Conservation (phyloP, 1,140 invertebrate species). For the Antheraea mylitta region DNA sequence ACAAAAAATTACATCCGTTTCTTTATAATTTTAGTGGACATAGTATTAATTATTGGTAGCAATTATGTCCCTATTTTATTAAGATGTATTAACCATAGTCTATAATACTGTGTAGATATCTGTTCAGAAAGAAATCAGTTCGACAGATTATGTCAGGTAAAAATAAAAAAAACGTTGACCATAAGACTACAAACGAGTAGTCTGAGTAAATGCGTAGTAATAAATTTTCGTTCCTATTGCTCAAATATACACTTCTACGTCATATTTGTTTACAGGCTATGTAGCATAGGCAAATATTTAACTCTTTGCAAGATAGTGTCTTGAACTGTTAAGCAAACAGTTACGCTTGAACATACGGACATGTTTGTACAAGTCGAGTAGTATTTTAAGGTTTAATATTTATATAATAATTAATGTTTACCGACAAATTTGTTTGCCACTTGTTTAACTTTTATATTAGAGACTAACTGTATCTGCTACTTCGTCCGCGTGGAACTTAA, state of each 20-base stretch:
- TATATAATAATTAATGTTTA: background rate
- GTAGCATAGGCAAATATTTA: background rate
- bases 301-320: background rate
- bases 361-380: background rate
- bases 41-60: no score
- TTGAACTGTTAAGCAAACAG: background rate
- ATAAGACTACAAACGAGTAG: background rate
- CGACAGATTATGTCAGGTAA: no score
- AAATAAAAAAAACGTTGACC: background rate
- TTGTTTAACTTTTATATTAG: no score
- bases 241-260: background rate
- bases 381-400: background rate
- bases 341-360: background rate
- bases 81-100: no score
- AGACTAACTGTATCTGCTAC: no score
- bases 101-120: no score
- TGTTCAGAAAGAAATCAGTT: no score
- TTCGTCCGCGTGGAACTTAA: no score
- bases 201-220: background rate
- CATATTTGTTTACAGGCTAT: background rate
- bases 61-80: no score
- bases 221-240: background rate
- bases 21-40: no score
- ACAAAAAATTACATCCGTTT: no score
- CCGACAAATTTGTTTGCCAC: background rate